Evolutionary conservation across 1,140 invertebrate species (phyloP).

Genomic region (Nilaparvata lugens): DNA sequence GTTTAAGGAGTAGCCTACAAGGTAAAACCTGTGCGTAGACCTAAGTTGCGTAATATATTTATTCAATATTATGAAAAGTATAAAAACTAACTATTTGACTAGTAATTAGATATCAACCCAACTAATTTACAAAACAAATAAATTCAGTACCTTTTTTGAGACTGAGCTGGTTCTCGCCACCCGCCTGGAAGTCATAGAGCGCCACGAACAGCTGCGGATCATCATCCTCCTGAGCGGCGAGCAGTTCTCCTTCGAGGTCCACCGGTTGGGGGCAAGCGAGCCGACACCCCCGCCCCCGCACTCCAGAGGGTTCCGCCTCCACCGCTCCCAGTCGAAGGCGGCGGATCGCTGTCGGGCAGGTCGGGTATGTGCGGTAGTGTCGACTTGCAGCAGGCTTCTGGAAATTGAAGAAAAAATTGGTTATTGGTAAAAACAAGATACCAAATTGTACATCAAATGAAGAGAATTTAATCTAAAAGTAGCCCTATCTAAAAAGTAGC

Average conservation of each 20-base stretch:
- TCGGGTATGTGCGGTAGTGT: conserved; percentile 78
- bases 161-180: conserved; percentile 94
- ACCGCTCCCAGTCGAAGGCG: conserved; percentile 31
- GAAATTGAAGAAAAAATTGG: not conserved
- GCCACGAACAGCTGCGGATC: conserved; percentile 93
- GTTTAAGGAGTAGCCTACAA: no score
- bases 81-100: no score
- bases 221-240: conserved; percentile 79
- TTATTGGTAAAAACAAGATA: no score
- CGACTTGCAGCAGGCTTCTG: conserved; percentile 87
- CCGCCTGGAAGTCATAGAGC: conserved; percentile 95
- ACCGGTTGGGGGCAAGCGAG: conserved; percentile 44
- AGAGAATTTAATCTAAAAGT: no score
- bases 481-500: no score
- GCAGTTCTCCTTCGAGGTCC: conserved; percentile 95
- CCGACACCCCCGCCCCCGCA: conserved; percentile 25
- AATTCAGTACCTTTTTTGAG: conserved; percentile 98
- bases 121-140: no score
- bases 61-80: no score
- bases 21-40: no score
- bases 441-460: no score
- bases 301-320: conserved; percentile 25
- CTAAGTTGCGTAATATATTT: no score
- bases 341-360: conserved; percentile 55
- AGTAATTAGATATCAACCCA: no score